Base-by-base conservation (phyloP, 92 coral and sea anemone genomes). In the Metridium senile region DNA sequence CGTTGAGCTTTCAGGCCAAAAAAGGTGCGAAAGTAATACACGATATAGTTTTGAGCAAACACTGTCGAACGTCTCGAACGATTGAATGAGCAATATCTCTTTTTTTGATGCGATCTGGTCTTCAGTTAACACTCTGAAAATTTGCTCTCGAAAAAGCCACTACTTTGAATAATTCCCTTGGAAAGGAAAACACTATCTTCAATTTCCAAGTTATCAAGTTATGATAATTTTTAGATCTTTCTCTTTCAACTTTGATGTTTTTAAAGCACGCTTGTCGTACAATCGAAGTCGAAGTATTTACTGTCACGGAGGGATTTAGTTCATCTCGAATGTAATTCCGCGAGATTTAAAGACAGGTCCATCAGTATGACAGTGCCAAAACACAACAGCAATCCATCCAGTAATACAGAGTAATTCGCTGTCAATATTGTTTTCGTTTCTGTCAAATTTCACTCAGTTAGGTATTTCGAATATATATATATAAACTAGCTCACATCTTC, bases 71-170 rank as follows among this genome's bases (percentile, higher is more conserved):
- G 45, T 28, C 23, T 31, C 69, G 56, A 53, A 29, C 78, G 61
- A 59, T 63, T 75, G 80, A 75, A 75, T 75, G 71, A 75, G 62
- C 71, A 75, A 58, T 64, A 31, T 75, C 67, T 6, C 45, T 75
- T 49, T 22, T 21, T 31, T 34, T 25, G 18, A 71, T 20, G 31
- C 26, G 51, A 73, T 20, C 68, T 54, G 33, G 11, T 18, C 26
- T 54, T 54, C 69, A 30, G 39, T 63, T 63, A n/a, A n/a, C n/a
- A n/a, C n/a, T n/a, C n/a, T n/a, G n/a, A n/a, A n/a, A n/a, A n/a
- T n/a, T n/a, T n/a, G n/a, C n/a, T n/a, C n/a, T n/a, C n/a, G n/a
- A n/a, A n/a, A n/a, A n/a, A n/a, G n/a, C n/a, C n/a, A n/a, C n/a
- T n/a, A n/a, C n/a, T n/a, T n/a, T n/a, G 17, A 20, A 54, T 13